Percentiles rank a stretch among this genome's conserved stretches.
Conservation (phyloP, 1,140 invertebrate species). For the Orchestia grillus region DNA sequence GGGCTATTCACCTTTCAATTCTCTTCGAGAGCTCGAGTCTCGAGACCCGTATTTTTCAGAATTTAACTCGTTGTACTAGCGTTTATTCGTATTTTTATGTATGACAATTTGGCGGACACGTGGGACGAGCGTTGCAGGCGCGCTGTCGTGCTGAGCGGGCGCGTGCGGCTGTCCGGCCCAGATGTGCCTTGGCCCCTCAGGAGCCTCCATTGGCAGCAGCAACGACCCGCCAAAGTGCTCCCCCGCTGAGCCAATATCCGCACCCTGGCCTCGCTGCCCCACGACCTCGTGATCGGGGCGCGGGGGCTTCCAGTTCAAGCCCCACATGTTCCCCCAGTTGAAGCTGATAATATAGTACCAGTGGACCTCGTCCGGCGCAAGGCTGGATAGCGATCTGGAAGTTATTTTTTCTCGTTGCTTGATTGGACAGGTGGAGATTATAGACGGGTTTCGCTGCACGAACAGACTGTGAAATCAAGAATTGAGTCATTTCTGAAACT, state of each 20-base stretch:
- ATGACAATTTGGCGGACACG: neutral
- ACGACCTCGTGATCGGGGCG: neutral
- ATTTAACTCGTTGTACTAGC: neutral
- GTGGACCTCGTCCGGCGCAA: no score
- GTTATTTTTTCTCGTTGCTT: neutral
- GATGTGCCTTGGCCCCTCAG: neutral
- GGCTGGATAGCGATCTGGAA: neutral
- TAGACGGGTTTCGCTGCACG: neutral
- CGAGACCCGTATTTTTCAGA: neutral
- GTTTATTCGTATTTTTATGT: neutral
- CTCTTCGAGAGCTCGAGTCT: neutral
- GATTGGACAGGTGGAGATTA: neutral
- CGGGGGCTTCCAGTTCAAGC: neutral
- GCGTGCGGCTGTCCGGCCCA: neutral
- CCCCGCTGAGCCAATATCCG: slow-evolving; percentile 17
- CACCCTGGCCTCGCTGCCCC: neutral
- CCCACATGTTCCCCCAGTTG: neutral
- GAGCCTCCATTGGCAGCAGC: neutral
- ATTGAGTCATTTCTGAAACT: no score
- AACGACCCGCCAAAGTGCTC: slow-evolving; percentile 6
- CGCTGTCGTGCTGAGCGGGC: neutral
- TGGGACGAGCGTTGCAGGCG: neutral
- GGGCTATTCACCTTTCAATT: neutral
- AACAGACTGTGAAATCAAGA: no score
- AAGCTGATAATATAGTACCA: neutral